Conservation (phyloP, 2,113 vertebrate genomes). For the Equus przewalskii region DNA sequence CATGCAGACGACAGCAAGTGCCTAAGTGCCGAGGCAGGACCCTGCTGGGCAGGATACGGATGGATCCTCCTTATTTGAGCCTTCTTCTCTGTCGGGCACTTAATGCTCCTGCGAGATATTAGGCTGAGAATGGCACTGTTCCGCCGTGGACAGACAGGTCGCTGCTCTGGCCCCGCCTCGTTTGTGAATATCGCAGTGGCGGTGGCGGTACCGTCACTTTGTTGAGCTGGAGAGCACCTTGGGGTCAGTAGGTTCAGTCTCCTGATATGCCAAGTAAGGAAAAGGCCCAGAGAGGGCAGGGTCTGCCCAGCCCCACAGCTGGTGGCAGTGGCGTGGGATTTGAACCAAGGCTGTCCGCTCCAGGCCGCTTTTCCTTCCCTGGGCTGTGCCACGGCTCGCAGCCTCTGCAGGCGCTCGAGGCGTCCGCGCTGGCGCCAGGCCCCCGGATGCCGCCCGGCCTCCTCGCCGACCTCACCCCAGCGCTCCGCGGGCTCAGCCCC, state of each 20-base stretch:
- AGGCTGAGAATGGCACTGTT: neutral
- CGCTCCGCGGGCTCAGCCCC: neutral
- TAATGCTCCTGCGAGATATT: no score
- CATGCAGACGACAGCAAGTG: neutral
- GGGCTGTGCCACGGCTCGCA: neutral
- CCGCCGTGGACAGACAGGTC: rapidly evolving
- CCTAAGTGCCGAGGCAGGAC: neutral
- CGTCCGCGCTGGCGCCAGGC: neutral
- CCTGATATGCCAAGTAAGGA: neutral
- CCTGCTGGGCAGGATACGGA: neutral
- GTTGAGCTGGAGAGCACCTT: neutral
- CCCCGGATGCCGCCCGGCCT: neutral
- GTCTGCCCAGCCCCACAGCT: neutral
- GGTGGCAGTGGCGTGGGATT: neutral
- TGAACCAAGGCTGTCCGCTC: neutral
- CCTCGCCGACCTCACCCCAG: neutral
- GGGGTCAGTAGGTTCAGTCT: neutral
- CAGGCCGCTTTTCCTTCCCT: neutral
- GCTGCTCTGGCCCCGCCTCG: neutral
- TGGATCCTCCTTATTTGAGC: neutral
- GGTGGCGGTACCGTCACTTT: neutral
- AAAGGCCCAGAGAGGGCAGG: neutral
- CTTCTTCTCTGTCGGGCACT: neutral
- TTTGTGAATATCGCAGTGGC: neutral
- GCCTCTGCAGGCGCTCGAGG: neutral